Evolutionary conservation across 2,113 vertebrate species (phyloP), one percentile per base, ranked within the genome.

Genomic region (Zeus faber): DNA sequence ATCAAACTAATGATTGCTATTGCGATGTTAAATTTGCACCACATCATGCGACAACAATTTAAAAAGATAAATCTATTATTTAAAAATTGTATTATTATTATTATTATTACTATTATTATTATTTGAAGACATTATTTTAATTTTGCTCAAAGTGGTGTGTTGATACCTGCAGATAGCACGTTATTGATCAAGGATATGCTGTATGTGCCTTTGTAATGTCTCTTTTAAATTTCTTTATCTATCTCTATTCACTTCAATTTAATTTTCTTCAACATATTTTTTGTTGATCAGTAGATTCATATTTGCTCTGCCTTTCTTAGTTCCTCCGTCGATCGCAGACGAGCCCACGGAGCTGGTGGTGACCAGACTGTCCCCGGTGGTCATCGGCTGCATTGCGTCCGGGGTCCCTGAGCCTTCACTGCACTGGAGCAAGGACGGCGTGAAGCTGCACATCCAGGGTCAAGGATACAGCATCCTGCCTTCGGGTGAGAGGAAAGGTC

Each of bases 271-370:
- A n/a, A 43, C 17, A 18, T 43, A 43, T 33, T 33, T 11, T 2
- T 11, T 13, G 2, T 33, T 33, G 35, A 24, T 31, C 14, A 40
- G 21, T 22, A 5, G 2, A 11, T 23, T 4, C 11, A 18, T 5
- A 22, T 46, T 0, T 21, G 47, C 24, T 39, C 18, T 6, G 0
- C 48, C 23, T 64, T 46, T 14, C 79, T 20, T 29, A 99, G 97
- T 99, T 70, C 94, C 95, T 65, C 95, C 97, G 6, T 93, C 94
- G 16, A 93, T 99, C 79, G 95, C 95, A 41, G 97, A 99, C 75
- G 96, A 98, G 77, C 88, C 88, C 37, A 87, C 92, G 1, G 92
- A 98, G 65, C 69, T 98, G 2, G 60, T 93, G 35, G 91, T 95
- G 6, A 96, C 83, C 67, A 94, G 76, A 60, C 73, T 91, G n/a